Base-by-base conservation (phyloP, 2,113 vertebrate species). In the Gambusia holbrooki region DNA sequence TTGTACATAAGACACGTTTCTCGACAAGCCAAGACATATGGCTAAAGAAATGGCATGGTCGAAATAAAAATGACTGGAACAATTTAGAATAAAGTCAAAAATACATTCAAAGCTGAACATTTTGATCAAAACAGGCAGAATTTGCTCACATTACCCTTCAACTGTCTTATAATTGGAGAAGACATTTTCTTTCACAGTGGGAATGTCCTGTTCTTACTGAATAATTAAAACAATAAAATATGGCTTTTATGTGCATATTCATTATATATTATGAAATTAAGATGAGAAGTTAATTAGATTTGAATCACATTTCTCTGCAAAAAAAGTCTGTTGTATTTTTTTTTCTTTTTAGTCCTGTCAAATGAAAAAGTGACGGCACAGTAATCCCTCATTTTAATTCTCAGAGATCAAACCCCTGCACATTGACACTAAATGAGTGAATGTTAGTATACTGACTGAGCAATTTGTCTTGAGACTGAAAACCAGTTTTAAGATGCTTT, bases 381-480 rank as follows among this genome's bases (percentile, higher is more conserved):
- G 22, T 25, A 17, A 58, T 10, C 51, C n/a, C 45, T 48, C 6
- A 19, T 19, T 48, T 17, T 6, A 2, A 25, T 58, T 58, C 25
- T 25, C 19, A 32, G 8, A 32, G 3, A 32, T 65, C 45, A 33
- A 66, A 62, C 63, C 13, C 8, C 25, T 28, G 37, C n/a, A 33
- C 63, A 33, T 17, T 65, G 66, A 35, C n/a, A 30, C 28, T 29
- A 13, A 69, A 54, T 14, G 19, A 54, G 48, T 32, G 3, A 60
- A 37, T 58, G 40, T n/a, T 12, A 54, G 19, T 60, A 60, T 68
- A 65, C 37, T 69, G 42, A 62, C 45, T 51, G 17, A 25, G 12
- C 33, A 65, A n/a, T 42, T 67, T 27, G n/a, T 66, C 60, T 73
- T 19, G 13, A 40, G 28, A 48, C 63, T 35, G 33, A 63, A 62